These are phyloP conservation scores for Shinisaurus crocodilurus DNA, from an alignment of 2,113 vertebrate genomes.

Conservation along the genomic window DNA sequence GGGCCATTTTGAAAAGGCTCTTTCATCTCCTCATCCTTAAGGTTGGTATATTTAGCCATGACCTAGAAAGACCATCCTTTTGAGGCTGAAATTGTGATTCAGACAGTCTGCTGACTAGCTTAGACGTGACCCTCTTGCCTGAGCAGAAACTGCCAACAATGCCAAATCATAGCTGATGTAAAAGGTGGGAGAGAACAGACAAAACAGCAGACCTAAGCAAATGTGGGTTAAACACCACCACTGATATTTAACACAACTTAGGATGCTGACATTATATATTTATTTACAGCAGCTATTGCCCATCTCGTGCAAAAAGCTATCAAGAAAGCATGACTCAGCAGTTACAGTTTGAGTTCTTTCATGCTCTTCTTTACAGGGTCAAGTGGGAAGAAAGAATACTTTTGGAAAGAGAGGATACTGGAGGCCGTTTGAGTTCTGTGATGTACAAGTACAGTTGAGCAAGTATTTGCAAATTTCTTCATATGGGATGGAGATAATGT, in stretches of 20 bases:
- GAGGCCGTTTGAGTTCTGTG: neutral
- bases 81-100: slow-evolving; percentile 71
- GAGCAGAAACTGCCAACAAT: slow-evolving; percentile 65
- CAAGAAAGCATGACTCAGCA: neutral
- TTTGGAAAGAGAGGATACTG: neutral
- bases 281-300: neutral
- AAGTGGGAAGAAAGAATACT: neutral
- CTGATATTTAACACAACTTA: slow-evolving; percentile 61
- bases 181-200: slow-evolving; percentile 66
- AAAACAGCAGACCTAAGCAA: slow-evolving; percentile 66
- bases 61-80: slow-evolving; percentile 70
- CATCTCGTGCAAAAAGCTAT: neutral
- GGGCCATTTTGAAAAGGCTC: slow-evolving; percentile 53
- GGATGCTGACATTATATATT: slow-evolving; percentile 43
- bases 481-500: no score
- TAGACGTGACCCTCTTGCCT: neutral
- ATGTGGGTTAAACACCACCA: slow-evolving; percentile 42
- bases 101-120: slow-evolving; percentile 65
- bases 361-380: neutral
- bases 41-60: slow-evolving; percentile 64
- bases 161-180: slow-evolving; percentile 59
- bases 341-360: neutral
- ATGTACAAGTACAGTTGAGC: neutral
- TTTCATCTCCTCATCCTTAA: slow-evolving; percentile 66
- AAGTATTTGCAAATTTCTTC: neutral